phyloP scores from a whole-genome alignment of 2,888 invertebrate species.

The Cerceris ruficornis region DNA sequence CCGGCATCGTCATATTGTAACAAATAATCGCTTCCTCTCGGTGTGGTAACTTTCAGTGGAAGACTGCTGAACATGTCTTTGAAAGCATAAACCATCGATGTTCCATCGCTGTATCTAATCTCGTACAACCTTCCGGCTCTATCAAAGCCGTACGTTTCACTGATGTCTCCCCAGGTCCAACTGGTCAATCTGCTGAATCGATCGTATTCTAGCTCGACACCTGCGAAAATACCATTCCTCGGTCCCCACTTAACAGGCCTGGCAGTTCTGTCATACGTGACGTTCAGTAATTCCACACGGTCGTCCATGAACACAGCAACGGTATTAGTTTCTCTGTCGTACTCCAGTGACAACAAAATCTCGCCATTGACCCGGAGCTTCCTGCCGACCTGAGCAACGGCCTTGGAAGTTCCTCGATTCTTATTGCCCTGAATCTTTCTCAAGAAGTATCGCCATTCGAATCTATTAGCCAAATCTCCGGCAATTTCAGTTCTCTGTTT shows the following conservation, averaged over 20 bases:
- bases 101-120: slow-evolving; percentile 95
- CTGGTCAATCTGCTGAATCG: slow-evolving; percentile 93
- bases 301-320: slow-evolving; percentile 95
- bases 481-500: slow-evolving; percentile 95
- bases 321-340: slow-evolving; percentile 93
- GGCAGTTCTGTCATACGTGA: slow-evolving; percentile 93
- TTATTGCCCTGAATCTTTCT: slow-evolving; percentile 86
- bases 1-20: slow-evolving; percentile 96
- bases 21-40: slow-evolving; percentile 95
- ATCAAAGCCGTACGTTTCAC: slow-evolving; percentile 95
- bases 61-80: slow-evolving; percentile 95
- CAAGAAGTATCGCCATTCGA: slow-evolving; percentile 97
- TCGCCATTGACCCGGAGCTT: slow-evolving; percentile 95
- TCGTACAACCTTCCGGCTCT: slow-evolving; percentile 94
- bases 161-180: slow-evolving; percentile 96
- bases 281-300: slow-evolving; percentile 91
- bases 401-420: slow-evolving; percentile 83
- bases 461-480: slow-evolving; percentile 94
- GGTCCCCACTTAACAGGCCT: slow-evolving; percentile 93
- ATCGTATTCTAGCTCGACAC: slow-evolving; percentile 96
- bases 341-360: slow-evolving; percentile 94
- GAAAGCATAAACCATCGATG: slow-evolving; percentile 95
- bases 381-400: slow-evolving; percentile 92
- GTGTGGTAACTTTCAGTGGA: slow-evolving; percentile 96
- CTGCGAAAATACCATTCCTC: slow-evolving; percentile 92